phyloP scores from a whole-genome alignment of 2,113 vertebrate genomes.

The Eclectus roratus region DNA sequence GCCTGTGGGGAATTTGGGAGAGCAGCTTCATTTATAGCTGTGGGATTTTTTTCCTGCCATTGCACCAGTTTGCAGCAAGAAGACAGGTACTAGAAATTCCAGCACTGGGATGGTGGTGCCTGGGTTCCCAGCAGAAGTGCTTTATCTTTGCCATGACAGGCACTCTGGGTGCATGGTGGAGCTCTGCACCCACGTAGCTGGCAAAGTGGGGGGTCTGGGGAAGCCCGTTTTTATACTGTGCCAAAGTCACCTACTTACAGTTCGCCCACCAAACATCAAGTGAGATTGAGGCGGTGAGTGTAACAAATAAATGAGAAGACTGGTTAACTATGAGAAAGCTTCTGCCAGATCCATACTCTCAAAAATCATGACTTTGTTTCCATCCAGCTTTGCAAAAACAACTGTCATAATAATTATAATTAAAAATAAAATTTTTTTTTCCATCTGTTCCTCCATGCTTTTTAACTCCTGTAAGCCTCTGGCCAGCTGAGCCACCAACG shows the following conservation, averaged over 20 bases:
- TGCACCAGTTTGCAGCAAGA: not conserved
- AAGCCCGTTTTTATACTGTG: not conserved
- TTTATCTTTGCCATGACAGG: not conserved
- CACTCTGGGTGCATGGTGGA: fast-evolving
- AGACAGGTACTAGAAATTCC: not conserved
- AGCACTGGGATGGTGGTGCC: not conserved
- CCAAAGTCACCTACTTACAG: not conserved
- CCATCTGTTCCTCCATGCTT: not conserved
- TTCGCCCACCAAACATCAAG: not conserved
- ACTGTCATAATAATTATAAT: not conserved
- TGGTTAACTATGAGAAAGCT: not conserved
- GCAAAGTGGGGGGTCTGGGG: not conserved
- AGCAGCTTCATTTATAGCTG: not conserved
- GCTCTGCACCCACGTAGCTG: fast-evolving
- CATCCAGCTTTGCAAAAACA: not conserved
- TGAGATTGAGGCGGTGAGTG: not conserved
- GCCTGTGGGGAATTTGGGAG: not conserved
- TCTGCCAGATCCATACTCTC: not conserved
- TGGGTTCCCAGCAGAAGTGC: not conserved
- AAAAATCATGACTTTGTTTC: not conserved
- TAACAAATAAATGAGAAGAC: not conserved
- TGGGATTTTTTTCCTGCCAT: fast-evolving
- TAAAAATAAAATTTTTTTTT: not conserved
- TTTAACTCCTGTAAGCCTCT: not conserved
- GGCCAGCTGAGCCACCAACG: not conserved